Evolutionary conservation across 2,888 invertebrate genomes (phyloP).

Genomic region (Psylliodes chrysocephalus): DNA sequence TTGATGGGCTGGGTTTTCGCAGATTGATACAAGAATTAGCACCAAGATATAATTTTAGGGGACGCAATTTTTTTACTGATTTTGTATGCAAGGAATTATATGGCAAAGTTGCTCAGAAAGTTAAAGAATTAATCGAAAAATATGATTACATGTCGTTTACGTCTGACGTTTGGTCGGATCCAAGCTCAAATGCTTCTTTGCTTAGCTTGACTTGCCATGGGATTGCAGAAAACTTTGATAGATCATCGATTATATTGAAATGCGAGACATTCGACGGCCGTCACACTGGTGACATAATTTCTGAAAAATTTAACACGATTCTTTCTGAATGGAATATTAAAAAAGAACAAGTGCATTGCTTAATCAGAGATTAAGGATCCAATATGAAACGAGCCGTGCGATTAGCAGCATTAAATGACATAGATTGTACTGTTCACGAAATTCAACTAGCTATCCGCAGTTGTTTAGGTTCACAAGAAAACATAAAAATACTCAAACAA

Average conservation of each 20-base stretch:
- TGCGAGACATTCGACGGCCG: conserved; percentile 10
- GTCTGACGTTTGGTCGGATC: conserved; percentile 12
- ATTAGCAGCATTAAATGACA: conserved; percentile 1
- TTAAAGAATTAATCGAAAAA: conserved; percentile 4
- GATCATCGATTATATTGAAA: conserved; percentile 1
- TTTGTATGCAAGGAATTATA: no score
- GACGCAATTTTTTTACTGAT: no score
- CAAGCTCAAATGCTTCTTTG: conserved; percentile 14
- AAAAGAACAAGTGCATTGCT: conserved; percentile 7
- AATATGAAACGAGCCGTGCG: conserved; percentile 8
- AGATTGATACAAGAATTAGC: conserved; percentile 1
- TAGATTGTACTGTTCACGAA: conserved; percentile 5
- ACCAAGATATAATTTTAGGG: conserved; percentile 10
- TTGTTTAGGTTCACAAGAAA: conserved; percentile 6
- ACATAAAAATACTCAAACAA: no score
- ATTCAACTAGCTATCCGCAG: conserved; percentile 1
- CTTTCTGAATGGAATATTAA: conserved; percentile 12
- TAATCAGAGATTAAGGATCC: conserved; percentile 5
- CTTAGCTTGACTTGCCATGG: conserved; percentile 9
- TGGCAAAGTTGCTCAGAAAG: conserved; percentile 5
- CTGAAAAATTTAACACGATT: conserved; percentile 5
- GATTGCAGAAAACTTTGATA: conserved; percentile 7
- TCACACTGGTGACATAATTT: conserved; percentile 10
- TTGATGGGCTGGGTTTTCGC: conserved; percentile 12
- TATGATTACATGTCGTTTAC: conserved; percentile 16